A percentile compares a stretch with the other conserved stretches of the same genome.
phyloP scores from a whole-genome alignment of 2,797 vertebrate genomes.

The Leptodactylus fallax region DNA sequence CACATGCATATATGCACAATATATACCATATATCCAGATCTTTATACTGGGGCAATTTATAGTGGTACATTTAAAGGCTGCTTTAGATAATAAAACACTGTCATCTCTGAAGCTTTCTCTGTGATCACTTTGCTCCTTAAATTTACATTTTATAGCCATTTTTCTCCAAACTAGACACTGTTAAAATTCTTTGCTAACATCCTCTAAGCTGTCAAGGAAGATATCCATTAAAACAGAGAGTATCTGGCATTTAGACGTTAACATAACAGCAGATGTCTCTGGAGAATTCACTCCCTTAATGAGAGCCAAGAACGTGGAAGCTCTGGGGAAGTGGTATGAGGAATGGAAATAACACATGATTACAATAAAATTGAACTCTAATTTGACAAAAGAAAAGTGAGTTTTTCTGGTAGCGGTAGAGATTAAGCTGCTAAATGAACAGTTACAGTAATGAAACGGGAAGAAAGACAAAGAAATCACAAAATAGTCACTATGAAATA shows the following conservation, averaged over 20 bases:
- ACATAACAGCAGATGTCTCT: slow-evolving; percentile 61
- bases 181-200: slow-evolving; percentile 54
- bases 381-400: slow-evolving; percentile 56
- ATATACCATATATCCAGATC: not conserved
- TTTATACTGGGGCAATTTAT: not conserved
- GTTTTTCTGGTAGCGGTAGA: slow-evolving; percentile 35
- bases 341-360: slow-evolving; percentile 63
- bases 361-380: slow-evolving; percentile 62
- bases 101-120: slow-evolving; percentile 10
- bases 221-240: slow-evolving; percentile 60
- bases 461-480: slow-evolving; percentile 6
- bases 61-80: not conserved
- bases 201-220: slow-evolving; percentile 61
- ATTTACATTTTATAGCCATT: slow-evolving; percentile 49
- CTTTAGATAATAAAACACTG: slow-evolving; percentile 25
- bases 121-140: slow-evolving; percentile 43
- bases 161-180: slow-evolving; percentile 45
- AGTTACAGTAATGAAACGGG: slow-evolving; percentile 9
- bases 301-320: slow-evolving; percentile 58
- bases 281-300: slow-evolving; percentile 62
- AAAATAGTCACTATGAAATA: not conserved
- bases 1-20: not conserved
- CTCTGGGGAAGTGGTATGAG: slow-evolving; percentile 59
- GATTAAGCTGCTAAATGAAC: slow-evolving; percentile 52
- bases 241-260: slow-evolving; percentile 60